These are phyloP conservation scores for Copsychus sechellarum DNA, from an alignment of 2,113 vertebrate species.

Conservation along the genomic window DNA sequence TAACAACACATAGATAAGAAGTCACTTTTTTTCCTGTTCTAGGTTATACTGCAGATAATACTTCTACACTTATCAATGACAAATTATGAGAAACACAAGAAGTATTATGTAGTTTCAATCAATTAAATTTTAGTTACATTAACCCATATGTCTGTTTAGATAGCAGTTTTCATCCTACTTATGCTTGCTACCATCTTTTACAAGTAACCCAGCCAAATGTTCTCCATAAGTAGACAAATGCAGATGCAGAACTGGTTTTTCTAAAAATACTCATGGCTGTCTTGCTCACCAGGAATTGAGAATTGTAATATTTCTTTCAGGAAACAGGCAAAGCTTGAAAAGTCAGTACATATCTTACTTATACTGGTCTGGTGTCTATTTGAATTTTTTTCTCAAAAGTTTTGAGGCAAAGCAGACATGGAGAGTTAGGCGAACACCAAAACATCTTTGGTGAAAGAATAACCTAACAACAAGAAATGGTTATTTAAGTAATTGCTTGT, in stretches of 20 bases:
- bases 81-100: neutral
- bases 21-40: neutral
- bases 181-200: neutral
- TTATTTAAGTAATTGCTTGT: neutral
- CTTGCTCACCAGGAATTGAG: neutral
- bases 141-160: neutral
- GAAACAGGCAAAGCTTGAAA: slow-evolving; percentile 25
- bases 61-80: neutral
- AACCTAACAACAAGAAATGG: neutral
- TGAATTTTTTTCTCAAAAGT: neutral
- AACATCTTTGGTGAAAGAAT: neutral
- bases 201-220: neutral
- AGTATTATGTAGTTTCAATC: neutral
- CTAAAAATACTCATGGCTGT: neutral
- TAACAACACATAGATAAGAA: neutral
- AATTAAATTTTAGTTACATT: neutral
- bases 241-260: neutral
- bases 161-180: neutral
- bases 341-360: neutral
- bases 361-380: neutral
- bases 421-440: neutral
- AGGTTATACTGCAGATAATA: neutral
- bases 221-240: neutral
- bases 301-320: neutral
- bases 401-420: neutral